These are phyloP conservation scores for Dipodomys spectabilis DNA, from an alignment of 2,113 vertebrate genomes.

Conservation along the genomic window DNA sequence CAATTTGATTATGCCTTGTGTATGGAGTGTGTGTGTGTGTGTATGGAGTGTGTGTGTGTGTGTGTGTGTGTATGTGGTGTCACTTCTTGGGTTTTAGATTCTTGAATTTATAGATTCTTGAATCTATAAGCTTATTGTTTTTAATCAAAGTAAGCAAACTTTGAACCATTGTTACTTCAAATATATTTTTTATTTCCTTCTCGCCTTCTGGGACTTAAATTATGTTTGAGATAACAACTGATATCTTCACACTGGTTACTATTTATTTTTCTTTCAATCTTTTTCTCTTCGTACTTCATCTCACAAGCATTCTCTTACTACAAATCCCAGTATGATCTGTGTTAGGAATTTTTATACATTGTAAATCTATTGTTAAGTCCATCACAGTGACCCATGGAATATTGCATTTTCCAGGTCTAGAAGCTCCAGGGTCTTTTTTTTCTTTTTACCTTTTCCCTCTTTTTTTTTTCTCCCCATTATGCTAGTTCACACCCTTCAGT, in stretches of 20 bases:
- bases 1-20: neutral
- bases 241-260: neutral
- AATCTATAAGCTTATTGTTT: neutral
- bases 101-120: neutral
- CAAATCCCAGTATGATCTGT: neutral
- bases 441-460: neutral
- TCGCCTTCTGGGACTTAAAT: neutral
- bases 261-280: neutral
- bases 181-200: neutral
- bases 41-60: neutral
- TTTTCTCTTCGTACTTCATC: neutral
- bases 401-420: neutral
- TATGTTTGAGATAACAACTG: neutral
- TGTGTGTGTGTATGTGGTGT: neutral
- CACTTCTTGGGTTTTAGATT: neutral
- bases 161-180: neutral
- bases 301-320: neutral
- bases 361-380: neutral
- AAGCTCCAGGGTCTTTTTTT: neutral
- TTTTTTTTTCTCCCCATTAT: neutral
- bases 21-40: neutral
- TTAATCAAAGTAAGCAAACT: neutral
- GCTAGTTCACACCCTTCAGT: neutral
- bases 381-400: too few species aligned
- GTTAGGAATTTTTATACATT: neutral